phyloP scores from a whole-genome alignment of 2,888 invertebrate species.

The Ornithoptera alexandrae region DNA sequence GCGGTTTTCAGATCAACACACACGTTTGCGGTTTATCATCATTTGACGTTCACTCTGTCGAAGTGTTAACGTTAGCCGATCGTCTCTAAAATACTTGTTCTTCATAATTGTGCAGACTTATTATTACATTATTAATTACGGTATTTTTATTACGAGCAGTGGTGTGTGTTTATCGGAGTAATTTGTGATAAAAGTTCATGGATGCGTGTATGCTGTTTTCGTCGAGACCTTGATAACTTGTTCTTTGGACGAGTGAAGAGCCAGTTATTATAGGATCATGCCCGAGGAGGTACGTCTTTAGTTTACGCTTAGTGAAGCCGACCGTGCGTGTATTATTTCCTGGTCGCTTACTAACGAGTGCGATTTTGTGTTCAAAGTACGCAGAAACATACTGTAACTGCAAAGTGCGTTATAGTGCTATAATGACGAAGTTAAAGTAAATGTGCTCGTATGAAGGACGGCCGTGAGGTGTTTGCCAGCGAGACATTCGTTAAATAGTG shows the following conservation, averaged over 20 bases:
- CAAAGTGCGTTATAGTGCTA: slow-evolving; percentile 58
- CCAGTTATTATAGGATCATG: slow-evolving; percentile 78
- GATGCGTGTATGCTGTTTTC: slow-evolving; percentile 68
- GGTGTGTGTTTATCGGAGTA: slow-evolving; percentile 54
- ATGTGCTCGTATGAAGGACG: slow-evolving; percentile 63
- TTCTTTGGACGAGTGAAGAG: slow-evolving; percentile 75
- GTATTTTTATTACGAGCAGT: slow-evolving; percentile 40
- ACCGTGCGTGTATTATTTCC: slow-evolving; percentile 57
- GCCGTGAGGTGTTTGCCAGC: slow-evolving; percentile 62
- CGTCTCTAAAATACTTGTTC: slow-evolving; percentile 30
- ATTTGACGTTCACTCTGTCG: slow-evolving; percentile 53
- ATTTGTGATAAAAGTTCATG: slow-evolving; percentile 69
- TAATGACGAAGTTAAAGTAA: slow-evolving; percentile 61
- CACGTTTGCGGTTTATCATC: slow-evolving; percentile 48
- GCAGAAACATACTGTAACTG: slow-evolving; percentile 51
- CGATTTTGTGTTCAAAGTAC: slow-evolving; percentile 62
- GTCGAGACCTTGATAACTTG: slow-evolving; percentile 80
- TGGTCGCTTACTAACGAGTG: slow-evolving; percentile 53
- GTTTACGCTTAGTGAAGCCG: slow-evolving; percentile 65
- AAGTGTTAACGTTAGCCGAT: slow-evolving; percentile 44
- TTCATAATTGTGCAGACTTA: slow-evolving; percentile 27
- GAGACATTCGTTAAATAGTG: slow-evolving; percentile 55
- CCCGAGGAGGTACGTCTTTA: slow-evolving; percentile 77
- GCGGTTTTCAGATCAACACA: slow-evolving; percentile 49
- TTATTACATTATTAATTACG: slow-evolving; percentile 9